Evolutionary conservation across 1,140 invertebrate species (phyloP), one percentile per base, ranked within the genome.

Genomic region (Drosophila virilis): DNA sequence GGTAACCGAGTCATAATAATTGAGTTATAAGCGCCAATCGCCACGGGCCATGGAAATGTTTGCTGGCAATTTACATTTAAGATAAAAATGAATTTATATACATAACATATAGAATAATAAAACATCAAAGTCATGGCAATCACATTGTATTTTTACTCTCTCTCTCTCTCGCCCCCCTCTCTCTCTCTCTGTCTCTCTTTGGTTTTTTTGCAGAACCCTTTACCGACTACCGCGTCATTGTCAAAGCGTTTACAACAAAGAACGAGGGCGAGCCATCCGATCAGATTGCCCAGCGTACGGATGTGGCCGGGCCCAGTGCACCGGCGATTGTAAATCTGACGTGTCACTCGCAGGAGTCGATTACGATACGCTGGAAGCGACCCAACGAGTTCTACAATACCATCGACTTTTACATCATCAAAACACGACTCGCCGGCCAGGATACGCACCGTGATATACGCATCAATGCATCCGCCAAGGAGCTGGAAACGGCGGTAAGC

Each of bases 151-250:
- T 57, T 55, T 46, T 22, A 12, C 38, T 12, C 32, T 32, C 22
- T 54, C 42, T 67, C 7, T n/a, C n/a, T n/a, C n/a, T n/a, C n/a
- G n/a, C n/a, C n/a, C n/a, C n/a, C n/a, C n/a, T n/a, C n/a, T n/a
- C n/a, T n/a, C n/a, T n/a, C n/a, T n/a, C n/a, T n/a, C n/a, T n/a
- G n/a, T n/a, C n/a, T n/a, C n/a, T n/a, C n/a, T n/a, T n/a, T n/a
- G n/a, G n/a, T n/a, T 22, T 42, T 35, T 93, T 94, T 64, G 3
- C 93, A 97, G 96, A 95, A 85, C 95, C 97, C 17, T 95, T 95
- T 86, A 97, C 96, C 3, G 94, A 96, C 48, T 98, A 98, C 92
- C 96, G 96, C 92, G 95, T 98, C 75, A 97, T 95, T 95, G 95
- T 98, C 8, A 96, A 97, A 85, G 97, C 97, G 12, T 95, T 94